Conservation (phyloP, 2,888 invertebrate species). For the Muscina levida region DNA sequence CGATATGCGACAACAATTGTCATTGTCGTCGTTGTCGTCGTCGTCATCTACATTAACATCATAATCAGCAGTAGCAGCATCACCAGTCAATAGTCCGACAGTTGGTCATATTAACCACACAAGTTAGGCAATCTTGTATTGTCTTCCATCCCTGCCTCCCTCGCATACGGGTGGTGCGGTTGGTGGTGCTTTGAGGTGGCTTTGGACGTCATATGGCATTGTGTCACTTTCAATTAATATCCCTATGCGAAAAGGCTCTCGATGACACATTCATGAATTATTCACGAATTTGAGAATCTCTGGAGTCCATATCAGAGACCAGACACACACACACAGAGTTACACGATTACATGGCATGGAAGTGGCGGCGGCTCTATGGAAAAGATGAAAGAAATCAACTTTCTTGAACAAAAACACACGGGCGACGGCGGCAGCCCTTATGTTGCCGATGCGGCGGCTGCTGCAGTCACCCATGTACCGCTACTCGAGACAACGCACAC, state of each 20-base stretch:
- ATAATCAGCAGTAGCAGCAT: too few relatives aligned
- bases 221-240: background rate
- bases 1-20: background rate
- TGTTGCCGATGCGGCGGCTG: slow-evolving; percentile 1
- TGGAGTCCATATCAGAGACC: slow-evolving; percentile 23
- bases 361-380: slow-evolving; percentile 11
- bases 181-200: too few relatives aligned
- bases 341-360: background rate
- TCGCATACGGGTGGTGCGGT: too few relatives aligned
- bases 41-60: too few relatives aligned
- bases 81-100: too few relatives aligned
- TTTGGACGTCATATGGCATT: too few relatives aligned
- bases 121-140: too few relatives aligned
- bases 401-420: slow-evolving; percentile 47
- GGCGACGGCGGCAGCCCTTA: slow-evolving; percentile 13
- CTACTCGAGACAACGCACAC: slow-evolving; percentile 23
- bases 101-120: too few relatives aligned
- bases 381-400: slow-evolving; percentile 49
- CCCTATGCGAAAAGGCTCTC: background rate
- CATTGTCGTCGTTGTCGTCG: too few relatives aligned
- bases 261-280: background rate
- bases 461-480: background rate
- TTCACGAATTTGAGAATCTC: slow-evolving; percentile 44
- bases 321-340: background rate
- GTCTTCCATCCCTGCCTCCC: too few relatives aligned